Conservation (phyloP, 2,888 invertebrate genomes). For the Acheta domesticus region DNA sequence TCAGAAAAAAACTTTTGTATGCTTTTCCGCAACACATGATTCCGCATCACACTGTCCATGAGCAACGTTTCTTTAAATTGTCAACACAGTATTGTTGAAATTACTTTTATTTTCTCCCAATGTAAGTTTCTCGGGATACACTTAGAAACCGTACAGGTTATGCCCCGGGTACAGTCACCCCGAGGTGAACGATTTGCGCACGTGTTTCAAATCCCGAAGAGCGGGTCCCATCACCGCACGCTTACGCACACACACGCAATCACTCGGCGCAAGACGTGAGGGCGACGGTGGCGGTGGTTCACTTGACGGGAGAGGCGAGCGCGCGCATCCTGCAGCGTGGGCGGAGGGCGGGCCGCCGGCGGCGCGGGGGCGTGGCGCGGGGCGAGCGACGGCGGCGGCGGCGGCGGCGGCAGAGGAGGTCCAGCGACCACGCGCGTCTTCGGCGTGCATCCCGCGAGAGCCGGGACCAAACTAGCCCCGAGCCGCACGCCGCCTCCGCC, state of each 20-base stretch:
- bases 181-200: neutral
- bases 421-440: neutral
- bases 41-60: no score
- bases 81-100: no score
- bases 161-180: no score
- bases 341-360: neutral
- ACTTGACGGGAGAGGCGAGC: neutral
- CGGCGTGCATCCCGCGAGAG: neutral
- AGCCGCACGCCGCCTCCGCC: neutral
- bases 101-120: no score
- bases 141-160: no score
- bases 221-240: neutral
- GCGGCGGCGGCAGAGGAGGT: neutral
- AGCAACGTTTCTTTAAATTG: no score
- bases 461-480: conserved; percentile 1
- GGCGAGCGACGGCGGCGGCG: neutral
- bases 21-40: no score
- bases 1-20: no score
- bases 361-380: neutral
- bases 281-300: no score
- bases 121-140: no score
- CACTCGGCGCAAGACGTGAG: neutral
- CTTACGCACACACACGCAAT: neutral
- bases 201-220: neutral
- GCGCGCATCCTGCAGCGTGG: neutral